Base-by-base conservation (phyloP, 2,888 invertebrate species). In the Chymomyza caudatula region DNA sequence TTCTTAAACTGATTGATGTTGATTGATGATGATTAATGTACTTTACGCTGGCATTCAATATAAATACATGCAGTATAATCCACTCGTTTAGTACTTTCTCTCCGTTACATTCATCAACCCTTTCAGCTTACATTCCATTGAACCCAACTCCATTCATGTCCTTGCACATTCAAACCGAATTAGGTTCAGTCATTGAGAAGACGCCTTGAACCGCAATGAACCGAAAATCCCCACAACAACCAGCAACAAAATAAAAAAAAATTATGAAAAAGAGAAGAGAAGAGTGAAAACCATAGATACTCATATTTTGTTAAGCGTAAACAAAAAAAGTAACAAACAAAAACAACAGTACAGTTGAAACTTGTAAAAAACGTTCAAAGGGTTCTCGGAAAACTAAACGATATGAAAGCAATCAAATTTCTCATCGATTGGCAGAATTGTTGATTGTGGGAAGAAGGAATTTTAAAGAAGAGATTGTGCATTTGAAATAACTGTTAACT, bases 161-260 rank as follows among this genome's bases (percentile, higher is more conserved):
- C 29, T 37, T 37, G 29, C 29, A 37, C 29, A 37, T 37, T 37
- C 29, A 37, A 37, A 37, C 29, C 29, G 29, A 37, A 37, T 37
- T 37, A 37, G 29, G 29, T 37, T 11, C 29, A 37, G 29, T 11
- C 29, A 37, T 37, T 37, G 29, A 37, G 29, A 37, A 47, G 20
- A 51, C 20, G 17, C 51, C 51, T 51, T 51, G 51, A 20, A 51
- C 51, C 51, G 51, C 51, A 51, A 51, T 20, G 51, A 51, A 20
- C 20, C 51, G 19, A 8, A 51, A 44, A 44, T n/a, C n/a, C n/a
- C n/a, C n/a, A 37, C 29, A 37, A 37, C 29, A 37, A 37, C 29
- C 29, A 37, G 11, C 8, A 37, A 37, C 6, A 29, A 29, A 8
- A 29, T 8, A 8, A 6, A 29, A 29, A 29, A 29, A 29, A 23